Evolutionary conservation across 1,140 invertebrate species (phyloP).

Genomic region (Ruditapes philippinarum): DNA sequence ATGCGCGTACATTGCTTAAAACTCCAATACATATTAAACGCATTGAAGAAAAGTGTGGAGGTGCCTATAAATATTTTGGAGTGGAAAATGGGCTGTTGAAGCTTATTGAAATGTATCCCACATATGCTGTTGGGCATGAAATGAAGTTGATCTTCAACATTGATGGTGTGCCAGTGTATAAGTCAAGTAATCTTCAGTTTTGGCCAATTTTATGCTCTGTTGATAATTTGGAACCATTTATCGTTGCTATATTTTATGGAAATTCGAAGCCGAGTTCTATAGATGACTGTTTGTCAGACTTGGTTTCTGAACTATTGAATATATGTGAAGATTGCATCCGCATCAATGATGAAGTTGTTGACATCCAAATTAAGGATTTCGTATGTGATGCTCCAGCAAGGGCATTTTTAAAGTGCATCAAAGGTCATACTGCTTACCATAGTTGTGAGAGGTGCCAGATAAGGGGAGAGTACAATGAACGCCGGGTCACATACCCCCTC

Average conservation of each 20-base stretch:
- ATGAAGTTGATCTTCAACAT: slow-evolving; percentile 65
- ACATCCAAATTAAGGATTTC: slow-evolving; percentile 71
- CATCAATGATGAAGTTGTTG: slow-evolving; percentile 67
- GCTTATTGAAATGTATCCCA: background rate
- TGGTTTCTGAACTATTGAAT: slow-evolving; percentile 76
- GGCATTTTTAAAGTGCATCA: slow-evolving; percentile 82
- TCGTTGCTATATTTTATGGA: slow-evolving; percentile 80
- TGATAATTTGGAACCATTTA: slow-evolving; percentile 66
- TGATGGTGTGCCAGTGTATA: slow-evolving; percentile 71
- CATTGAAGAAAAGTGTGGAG: slow-evolving; percentile 65
- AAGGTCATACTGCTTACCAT: slow-evolving; percentile 76
- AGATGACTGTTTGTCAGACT: slow-evolving; percentile 75
- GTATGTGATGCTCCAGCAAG: slow-evolving; percentile 85
- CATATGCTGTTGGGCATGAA: background rate
- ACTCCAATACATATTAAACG: slow-evolving; percentile 52
- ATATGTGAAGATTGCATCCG: slow-evolving; percentile 65
- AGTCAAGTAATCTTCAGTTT: slow-evolving; percentile 60
- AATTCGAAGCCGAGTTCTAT: slow-evolving; percentile 78
- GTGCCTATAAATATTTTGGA: slow-evolving; percentile 66
- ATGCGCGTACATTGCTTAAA: slow-evolving; percentile 61
- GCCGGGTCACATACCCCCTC: slow-evolving; percentile 66
- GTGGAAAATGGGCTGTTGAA: slow-evolving; percentile 47
- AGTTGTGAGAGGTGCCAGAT: slow-evolving; percentile 71
- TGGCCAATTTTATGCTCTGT: slow-evolving; percentile 80
- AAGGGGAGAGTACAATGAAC: slow-evolving; percentile 63